Percentiles rank a stretch among this genome's conserved stretches.
Evolutionary conservation across 2,888 invertebrate species (phyloP).

Genomic region (Leptopterna dolabrata): DNA sequence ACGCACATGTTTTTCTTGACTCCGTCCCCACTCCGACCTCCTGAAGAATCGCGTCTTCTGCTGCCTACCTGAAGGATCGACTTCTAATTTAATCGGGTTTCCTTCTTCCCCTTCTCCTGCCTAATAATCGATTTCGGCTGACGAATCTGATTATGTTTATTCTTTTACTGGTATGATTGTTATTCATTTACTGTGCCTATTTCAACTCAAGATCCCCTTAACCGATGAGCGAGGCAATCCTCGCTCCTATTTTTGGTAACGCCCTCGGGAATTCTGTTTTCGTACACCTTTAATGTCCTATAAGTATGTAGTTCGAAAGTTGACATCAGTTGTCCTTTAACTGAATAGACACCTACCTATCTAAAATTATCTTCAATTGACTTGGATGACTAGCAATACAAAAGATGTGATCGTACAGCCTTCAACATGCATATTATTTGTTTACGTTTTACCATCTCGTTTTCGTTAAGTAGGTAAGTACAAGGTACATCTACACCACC

Average conservation of each 20-base stretch:
- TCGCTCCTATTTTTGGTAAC: background rate
- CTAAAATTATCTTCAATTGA: too few relatives aligned
- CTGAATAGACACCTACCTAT: too few relatives aligned
- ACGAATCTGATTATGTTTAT: background rate
- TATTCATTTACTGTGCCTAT: background rate
- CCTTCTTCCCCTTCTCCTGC: background rate
- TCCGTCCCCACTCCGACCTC: background rate
- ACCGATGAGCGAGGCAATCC: background rate
- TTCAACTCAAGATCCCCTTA: background rate
- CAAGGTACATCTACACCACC: too few relatives aligned
- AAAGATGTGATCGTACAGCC: too few relatives aligned
- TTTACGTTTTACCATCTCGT: too few relatives aligned
- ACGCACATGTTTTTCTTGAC: background rate
- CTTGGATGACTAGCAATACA: too few relatives aligned
- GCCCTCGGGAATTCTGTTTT: background rate
- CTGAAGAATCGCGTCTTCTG: background rate
- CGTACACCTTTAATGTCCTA: too few relatives aligned
- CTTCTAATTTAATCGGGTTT: background rate
- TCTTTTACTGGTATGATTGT: background rate
- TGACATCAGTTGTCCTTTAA: too few relatives aligned
- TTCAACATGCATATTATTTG: too few relatives aligned
- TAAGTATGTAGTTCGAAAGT: too few relatives aligned
- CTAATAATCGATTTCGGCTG: background rate
- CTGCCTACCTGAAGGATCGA: background rate
- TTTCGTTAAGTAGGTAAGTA: too few relatives aligned